These are phyloP conservation scores for Caenorhabditis doughertyi DNA, from an alignment of 2,888 invertebrate species.

Conservation along the genomic window DNA sequence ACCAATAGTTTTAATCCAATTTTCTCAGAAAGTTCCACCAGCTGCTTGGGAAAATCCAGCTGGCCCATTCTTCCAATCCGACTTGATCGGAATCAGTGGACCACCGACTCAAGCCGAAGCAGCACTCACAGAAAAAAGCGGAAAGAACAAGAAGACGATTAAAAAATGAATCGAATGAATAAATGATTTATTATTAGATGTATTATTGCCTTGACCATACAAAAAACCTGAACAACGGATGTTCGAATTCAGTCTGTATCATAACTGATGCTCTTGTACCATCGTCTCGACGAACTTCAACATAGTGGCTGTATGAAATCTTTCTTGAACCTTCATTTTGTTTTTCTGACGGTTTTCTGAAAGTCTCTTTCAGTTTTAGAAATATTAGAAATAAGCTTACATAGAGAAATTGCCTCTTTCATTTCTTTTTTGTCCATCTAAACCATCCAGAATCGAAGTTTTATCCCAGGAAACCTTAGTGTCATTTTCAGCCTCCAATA, in stretches of 20 bases:
- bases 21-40: constrained; percentile 9
- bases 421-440: neutral
- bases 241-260: too few species aligned
- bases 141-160: constrained; percentile 8
- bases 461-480: neutral
- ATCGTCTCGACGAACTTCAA: too few species aligned
- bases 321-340: too few species aligned
- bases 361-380: too few species aligned
- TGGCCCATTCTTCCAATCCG: constrained; percentile 19
- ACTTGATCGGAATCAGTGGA: constrained; percentile 39
- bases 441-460: neutral
- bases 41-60: constrained; percentile 52
- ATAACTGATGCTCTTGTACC: too few species aligned
- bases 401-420: too few species aligned
- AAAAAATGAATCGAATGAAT: neutral
- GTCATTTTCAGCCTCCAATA: neutral
- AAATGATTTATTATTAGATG: neutral
- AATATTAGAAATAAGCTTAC: neutral
- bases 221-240: too few species aligned
- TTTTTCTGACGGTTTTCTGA: too few species aligned
- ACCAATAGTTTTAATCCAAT: neutral
- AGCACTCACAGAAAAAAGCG: constrained; percentile 11
- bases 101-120: constrained; percentile 24
- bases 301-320: too few species aligned
- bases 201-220: too few species aligned